Base-by-base conservation (phyloP, 2,797 vertebrate species). In the Sternarchorhynchus goeldii region DNA sequence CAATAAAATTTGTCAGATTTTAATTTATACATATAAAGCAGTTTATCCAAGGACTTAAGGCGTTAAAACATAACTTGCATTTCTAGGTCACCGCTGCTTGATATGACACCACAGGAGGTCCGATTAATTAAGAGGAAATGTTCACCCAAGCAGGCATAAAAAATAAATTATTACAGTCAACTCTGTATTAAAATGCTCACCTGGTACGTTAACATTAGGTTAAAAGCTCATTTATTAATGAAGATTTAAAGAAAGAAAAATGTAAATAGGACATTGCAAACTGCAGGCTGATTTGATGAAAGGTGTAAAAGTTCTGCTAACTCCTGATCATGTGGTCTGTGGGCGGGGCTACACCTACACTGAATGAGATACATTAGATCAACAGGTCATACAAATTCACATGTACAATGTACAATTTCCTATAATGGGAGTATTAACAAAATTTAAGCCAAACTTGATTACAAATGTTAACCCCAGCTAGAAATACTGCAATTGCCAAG, bases 21-120 rank as follows among this genome's bases (percentile, higher is more conserved):
- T 91, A 89, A 91, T 91, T 90, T 88, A 88, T 90, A 89, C 88
- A 90, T 91, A 92, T 84, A 92, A 89, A 93, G 91, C 90, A 91
- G 81, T 88, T 81, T 77, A 85, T 84, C 79, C 81, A 86, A 80
- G 73, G 56, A 90, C 83, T 88, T 87, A 88, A 90, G 84, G 88
- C 87, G 75, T 89, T 89, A 88, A 85, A 82, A 88, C 84, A 91
- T 88, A 92, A 85, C 71, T 91, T 88, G 84, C 86, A 90, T 91
- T 91, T 91, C 88, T 92, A 88, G 90, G 81, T 85, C 85, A 85
- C 78, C 83, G 80, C 82, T 87, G 80, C 90, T 91, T 89, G 87
- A 87, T 90, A 78, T 82, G 78, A 87, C 85, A 89, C 78, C 68
- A 82, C 78, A 86, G 81, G 70, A 89, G 69, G 86, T 79, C 85